Base-by-base conservation (phyloP, 2,888 invertebrate genomes). In the Troglohyphantes excavatus region DNA sequence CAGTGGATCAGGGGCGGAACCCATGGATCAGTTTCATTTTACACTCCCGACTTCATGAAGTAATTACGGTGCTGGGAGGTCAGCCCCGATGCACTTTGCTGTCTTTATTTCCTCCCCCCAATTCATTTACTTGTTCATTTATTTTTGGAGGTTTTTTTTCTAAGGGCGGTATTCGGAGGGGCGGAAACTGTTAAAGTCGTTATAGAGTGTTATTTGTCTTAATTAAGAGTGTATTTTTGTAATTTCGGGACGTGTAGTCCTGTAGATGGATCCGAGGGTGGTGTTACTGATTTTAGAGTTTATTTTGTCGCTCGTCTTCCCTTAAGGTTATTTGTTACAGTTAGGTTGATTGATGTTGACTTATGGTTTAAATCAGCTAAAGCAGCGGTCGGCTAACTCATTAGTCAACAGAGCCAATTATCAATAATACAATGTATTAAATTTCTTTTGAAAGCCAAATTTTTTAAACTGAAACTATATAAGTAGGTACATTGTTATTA, bases 21-120 rank as follows among this genome's bases (percentile, higher is more conserved):
- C 79, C 79, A 65, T 70, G 87, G 87, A 79, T 87, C 87, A 87
- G 87, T 81, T 87, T 79, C 87, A 68, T 79, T 87, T 87, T 87
- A 87, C 87, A 87, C 87, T 87, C 72, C 79, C 23, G 73, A 43
- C 79, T 79, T 68, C 63, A 17, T 53, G 17, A 53, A 81, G 87
- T 87, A 87, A 87, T 87, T 87, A 81, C 87, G 65, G 78, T 53
- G 68, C 70, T 43, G 53, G 65, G 21, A 75, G 78, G 68, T 53
- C 68, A 33, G 75, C 75, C 59, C 73, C 73, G 21, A 29, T 19
- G 23, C 76, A 65, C 79, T 75, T 67, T 75, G 70, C 59, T 78
- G 68, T 65, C 63, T 75, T 53, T 53, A 53, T 53, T 53, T 53
- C 17, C 39, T n/a, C 26, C 63, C 13, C 9, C 46, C 26, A 27